These are phyloP conservation scores for Poecilia latipinna DNA, from an alignment of 2,113 vertebrate species.

Conservation along the genomic window DNA sequence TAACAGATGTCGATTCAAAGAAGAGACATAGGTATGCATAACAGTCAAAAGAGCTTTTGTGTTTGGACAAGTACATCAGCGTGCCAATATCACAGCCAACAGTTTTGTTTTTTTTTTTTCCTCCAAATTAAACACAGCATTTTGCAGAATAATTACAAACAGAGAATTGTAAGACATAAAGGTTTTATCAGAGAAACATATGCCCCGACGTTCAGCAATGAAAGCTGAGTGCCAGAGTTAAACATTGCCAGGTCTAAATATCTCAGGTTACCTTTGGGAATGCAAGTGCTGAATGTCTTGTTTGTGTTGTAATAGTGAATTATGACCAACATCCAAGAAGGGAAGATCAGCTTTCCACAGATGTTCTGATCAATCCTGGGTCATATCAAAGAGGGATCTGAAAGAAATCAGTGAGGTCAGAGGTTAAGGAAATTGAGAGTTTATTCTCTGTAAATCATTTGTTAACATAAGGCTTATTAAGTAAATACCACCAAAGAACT, in stretches of 20 bases:
- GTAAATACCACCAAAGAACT: too few species aligned
- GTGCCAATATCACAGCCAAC: constrained; percentile 2
- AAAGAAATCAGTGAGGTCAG: constrained; percentile 73
- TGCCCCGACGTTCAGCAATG: constrained; percentile 27
- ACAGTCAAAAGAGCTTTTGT: constrained; percentile 17
- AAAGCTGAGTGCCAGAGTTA: constrained; percentile 35
- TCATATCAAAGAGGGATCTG: constrained; percentile 38
- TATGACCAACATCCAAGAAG: constrained; percentile 17
- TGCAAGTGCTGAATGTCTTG: not conserved
- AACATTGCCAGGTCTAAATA: constrained; percentile 24
- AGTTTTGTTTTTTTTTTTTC: constrained; percentile 2
- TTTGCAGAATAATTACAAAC: constrained; percentile 15
- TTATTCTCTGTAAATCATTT: not conserved
- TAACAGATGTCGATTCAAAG: constrained; percentile 63
- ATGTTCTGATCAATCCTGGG: constrained; percentile 39
- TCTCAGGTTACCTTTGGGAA: constrained; percentile 27
- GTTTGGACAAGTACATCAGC: constrained; percentile 18
- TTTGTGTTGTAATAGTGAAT: constrained; percentile 45
- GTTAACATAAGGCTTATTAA: not conserved
- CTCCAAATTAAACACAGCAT: constrained; percentile 14
- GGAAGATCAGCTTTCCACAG: constrained; percentile 42
- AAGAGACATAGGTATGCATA: constrained; percentile 14
- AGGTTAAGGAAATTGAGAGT: constrained; percentile 12
- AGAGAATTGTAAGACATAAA: constrained; percentile 12
- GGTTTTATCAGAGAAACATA: constrained; percentile 39